Evolutionary conservation across 2,888 invertebrate genomes (phyloP).

Genomic region (Macrophya annulata): DNA sequence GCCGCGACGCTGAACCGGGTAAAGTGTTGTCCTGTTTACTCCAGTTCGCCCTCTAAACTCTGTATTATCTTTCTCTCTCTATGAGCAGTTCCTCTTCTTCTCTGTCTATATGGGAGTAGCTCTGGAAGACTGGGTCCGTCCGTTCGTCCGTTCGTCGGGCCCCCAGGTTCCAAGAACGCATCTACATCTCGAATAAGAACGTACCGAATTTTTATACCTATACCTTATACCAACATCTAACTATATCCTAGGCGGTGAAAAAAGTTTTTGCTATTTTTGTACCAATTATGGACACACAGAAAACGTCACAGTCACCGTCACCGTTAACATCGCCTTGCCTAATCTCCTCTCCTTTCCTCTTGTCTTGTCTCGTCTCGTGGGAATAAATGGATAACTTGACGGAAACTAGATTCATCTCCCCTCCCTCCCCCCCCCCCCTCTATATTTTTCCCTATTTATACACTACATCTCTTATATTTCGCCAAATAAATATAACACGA

Average conservation of each 20-base stretch:
- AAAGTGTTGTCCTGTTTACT: conserved; percentile 72
- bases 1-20: conserved; percentile 60
- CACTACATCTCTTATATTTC: no score
- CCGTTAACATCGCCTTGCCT: background rate
- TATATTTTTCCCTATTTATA: background rate
- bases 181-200: conserved; percentile 71
- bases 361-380: conserved; percentile 19
- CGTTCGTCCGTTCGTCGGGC: conserved; percentile 36
- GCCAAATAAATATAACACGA: no score
- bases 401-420: conserved; percentile 32
- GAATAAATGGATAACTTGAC: conserved; percentile 26
- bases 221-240: background rate
- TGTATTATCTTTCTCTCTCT: conserved; percentile 52
- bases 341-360: background rate
- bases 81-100: conserved; percentile 40
- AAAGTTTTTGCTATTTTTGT: conserved; percentile 64
- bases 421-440: background rate
- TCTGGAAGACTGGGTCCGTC: conserved; percentile 19
- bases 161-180: conserved; percentile 69
- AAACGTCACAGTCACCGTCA: background rate
- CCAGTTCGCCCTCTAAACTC: conserved; percentile 60
- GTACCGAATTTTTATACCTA: conserved; percentile 69
- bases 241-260: conserved; percentile 57
- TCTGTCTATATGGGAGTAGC: conserved; percentile 35
- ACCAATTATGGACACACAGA: conserved; percentile 63